Base-by-base conservation (phyloP, 2,113 vertebrate genomes). In the Serilophus lunatus region DNA sequence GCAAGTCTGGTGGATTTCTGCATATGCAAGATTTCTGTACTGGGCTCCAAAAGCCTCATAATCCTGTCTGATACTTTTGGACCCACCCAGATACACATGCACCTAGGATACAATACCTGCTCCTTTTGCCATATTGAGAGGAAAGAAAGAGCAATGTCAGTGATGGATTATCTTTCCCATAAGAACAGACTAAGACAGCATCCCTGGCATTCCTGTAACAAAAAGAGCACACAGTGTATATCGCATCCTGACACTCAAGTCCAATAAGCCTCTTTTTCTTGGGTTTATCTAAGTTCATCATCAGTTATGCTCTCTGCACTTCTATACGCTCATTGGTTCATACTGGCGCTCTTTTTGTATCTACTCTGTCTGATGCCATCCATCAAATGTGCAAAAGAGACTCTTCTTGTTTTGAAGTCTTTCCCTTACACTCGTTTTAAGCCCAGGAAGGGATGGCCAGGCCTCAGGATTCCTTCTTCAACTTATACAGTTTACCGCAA, bases 321-420 rank as follows among this genome's bases (percentile, higher is more conserved):
- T 90, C 61, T 36, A 0, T 64, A 40, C 82, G 33, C 45, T 82
- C 6, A 1, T 5, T 0, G 0, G 42, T 79, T 87, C 40, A 29
- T 56, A n/a, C 2, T 51, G 81, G 40, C 38, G 36, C 54, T 59
- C 36, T 0, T 90, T 69, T 69, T 45, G 31, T 57, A 85, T 40
- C 50, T 19, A 31, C 18, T 56, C 14, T 54, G 26, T 59, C 65
- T 77, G 49, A 85, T 72, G n/a, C 13, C 57, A 69, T 72, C 36
- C 65, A 50, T 72, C 82, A 92, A 79, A 82, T 0, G 0, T 44
- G 9, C 23, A 75, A 25, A 35, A 70, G 24, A 85, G 29, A 40
- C 10, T 70, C 22, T n/a, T 38, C 82, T 60, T 42, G 8, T 68
- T 85, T 79, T 44, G 53, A 88, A 95, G 28, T 29, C 61, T 64